Percentiles rank a stretch among this genome's conserved stretches.
Evolutionary conservation across 2,113 vertebrate species (phyloP).

Genomic region (Procapra przewalskii): DNA sequence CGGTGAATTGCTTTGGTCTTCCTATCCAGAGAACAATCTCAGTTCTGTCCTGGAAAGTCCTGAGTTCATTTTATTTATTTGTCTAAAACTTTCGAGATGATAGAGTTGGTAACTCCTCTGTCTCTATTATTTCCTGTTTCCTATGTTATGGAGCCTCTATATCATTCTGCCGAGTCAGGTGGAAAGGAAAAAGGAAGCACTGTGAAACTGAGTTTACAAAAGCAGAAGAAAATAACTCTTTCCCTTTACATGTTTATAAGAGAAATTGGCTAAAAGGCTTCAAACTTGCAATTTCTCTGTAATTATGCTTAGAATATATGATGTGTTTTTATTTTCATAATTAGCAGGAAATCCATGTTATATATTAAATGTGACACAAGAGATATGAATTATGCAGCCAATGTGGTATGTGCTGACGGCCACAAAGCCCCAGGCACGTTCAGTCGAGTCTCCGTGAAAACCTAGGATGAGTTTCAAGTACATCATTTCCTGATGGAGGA

Average conservation of each 20-base stretch:
- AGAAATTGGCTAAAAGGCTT: constrained; percentile 40
- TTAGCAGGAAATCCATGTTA: constrained; percentile 83
- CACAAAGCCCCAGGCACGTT: constrained; percentile 81
- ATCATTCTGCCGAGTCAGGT: constrained; percentile 56
- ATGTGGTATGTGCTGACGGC: constrained; percentile 73
- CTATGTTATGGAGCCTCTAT: constrained; percentile 32
- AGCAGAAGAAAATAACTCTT: not conserved
- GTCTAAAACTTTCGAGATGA: constrained; percentile 67
- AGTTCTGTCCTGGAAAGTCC: constrained; percentile 41
- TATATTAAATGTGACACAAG: constrained; percentile 83
- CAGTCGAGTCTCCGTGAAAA: constrained; percentile 75
- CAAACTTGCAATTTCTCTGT: constrained; percentile 68
- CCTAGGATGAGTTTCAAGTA: constrained; percentile 85
- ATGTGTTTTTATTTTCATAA: constrained; percentile 80
- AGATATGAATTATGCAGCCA: constrained; percentile 86
- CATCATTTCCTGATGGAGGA: constrained; percentile 83
- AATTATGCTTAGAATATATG: constrained; percentile 76
- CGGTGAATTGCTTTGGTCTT: constrained; percentile 48
- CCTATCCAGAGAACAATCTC: constrained; percentile 49
- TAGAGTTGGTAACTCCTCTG: constrained; percentile 67
- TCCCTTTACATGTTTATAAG: not conserved
- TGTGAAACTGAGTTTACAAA: constrained; percentile 20
- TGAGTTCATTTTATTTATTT: constrained; percentile 73
- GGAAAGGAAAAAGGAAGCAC: constrained; percentile 45
- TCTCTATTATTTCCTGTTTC: constrained; percentile 73